A percentile compares a stretch with the other conserved stretches of the same genome.
Evolutionary conservation across 2,888 invertebrate species (phyloP).

Genomic region (Stomorhina lunata): DNA sequence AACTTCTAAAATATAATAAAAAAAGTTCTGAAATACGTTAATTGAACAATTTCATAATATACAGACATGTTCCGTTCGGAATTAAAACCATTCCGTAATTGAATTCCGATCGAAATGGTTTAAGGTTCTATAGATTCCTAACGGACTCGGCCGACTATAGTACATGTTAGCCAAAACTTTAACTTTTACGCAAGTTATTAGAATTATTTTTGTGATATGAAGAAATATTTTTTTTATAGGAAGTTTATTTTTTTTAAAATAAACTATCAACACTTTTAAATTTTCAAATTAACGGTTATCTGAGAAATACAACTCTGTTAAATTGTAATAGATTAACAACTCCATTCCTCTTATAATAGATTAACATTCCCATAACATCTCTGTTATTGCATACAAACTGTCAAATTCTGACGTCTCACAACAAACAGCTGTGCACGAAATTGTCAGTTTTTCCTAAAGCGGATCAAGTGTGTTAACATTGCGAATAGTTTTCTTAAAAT

Average conservation of each 20-base stretch:
- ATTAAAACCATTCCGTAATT: no score
- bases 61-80: no score
- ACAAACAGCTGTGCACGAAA: conserved; percentile 41
- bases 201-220: no score
- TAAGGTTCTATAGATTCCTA: no score
- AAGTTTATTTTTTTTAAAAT: not conserved
- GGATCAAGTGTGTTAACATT: not conserved
- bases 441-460: conserved; percentile 19
- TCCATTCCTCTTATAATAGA: not conserved
- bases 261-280: no score
- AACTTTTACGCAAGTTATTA: no score
- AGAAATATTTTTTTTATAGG: not conserved
- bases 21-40: no score
- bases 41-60: no score
- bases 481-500: not conserved
- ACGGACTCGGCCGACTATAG: no score
- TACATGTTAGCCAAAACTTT: no score
- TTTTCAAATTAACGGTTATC: not conserved
- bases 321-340: conserved; percentile 3
- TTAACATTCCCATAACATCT: not conserved
- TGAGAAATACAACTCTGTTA: not conserved
- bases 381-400: not conserved
- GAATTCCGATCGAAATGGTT: no score
- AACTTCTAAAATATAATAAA: no score
- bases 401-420: not conserved